Evolutionary conservation across 2,113 vertebrate genomes (phyloP).

Genomic region (Phrynosoma blainvillii): DNA sequence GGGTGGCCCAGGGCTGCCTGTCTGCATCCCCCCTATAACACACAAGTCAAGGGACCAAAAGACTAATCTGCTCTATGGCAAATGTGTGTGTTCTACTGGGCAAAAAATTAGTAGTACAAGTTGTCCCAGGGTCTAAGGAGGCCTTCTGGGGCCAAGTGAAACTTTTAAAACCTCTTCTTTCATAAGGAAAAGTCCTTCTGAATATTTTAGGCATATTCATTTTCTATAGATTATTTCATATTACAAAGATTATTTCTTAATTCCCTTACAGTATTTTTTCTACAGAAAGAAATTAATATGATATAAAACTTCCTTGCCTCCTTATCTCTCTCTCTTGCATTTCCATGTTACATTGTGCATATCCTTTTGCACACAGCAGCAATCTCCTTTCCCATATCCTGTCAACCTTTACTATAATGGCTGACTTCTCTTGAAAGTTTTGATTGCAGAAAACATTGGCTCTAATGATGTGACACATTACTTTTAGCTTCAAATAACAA

Average conservation of each 20-base stretch:
- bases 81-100: constrained; percentile 21
- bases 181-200: constrained; percentile 59
- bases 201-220: constrained; percentile 35
- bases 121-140: constrained; percentile 26
- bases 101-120: constrained; percentile 44
- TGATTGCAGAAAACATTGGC: background rate
- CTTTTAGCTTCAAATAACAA: background rate
- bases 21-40: background rate
- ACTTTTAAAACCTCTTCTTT: constrained; percentile 41
- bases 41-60: background rate
- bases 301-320: background rate
- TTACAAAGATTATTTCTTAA: background rate
- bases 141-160: constrained; percentile 15
- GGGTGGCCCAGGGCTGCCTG: no score
- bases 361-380: background rate
- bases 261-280: constrained; percentile 6
- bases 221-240: constrained; percentile 2
- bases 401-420: background rate
- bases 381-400: background rate
- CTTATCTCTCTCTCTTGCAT: background rate
- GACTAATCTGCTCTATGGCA: constrained; percentile 52
- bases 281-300: background rate
- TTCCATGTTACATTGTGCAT: background rate
- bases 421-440: background rate
- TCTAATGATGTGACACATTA: background rate